phyloP scores from a whole-genome alignment of 2,113 vertebrate genomes.

The Otolemur garnettii region DNA sequence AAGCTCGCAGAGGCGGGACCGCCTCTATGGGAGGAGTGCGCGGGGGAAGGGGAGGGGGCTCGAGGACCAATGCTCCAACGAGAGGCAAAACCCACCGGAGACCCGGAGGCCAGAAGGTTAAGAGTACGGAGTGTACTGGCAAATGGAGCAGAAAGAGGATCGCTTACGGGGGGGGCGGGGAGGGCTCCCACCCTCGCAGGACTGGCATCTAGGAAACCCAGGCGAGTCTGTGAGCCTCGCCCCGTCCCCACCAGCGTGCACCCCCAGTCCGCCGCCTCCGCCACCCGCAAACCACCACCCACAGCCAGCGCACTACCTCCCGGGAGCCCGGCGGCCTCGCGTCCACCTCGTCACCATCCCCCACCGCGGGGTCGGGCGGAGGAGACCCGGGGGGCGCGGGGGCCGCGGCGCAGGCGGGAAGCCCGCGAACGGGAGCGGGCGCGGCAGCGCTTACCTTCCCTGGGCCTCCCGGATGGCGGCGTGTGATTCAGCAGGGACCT shows the following conservation, averaged over 20 bases:
- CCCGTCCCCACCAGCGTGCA: conserved; percentile 62
- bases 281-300: conserved; percentile 72
- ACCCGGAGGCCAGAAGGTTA: conserved; percentile 72
- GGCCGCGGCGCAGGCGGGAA: conserved; percentile 51
- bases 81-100: conserved; percentile 68
- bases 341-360: conserved; percentile 66
- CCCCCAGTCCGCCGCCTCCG: conserved; percentile 51
- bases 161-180: neutral
- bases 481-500: conserved; percentile 92
- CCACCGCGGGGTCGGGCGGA: conserved; percentile 57
- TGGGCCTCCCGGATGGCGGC: conserved; percentile 91
- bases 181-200: neutral
- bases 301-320: conserved; percentile 68
- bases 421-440: conserved; percentile 58
- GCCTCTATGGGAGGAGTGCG: conserved; percentile 83
- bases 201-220: neutral
- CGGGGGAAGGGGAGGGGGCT: conserved; percentile 80
- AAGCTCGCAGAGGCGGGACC: conserved; percentile 63
- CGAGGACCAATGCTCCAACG: conserved; percentile 57
- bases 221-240: conserved; percentile 24
- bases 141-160: conserved; percentile 72
- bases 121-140: conserved; percentile 40
- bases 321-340: conserved; percentile 33
- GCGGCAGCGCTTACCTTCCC: conserved; percentile 89
- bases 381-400: conserved; percentile 2